phyloP scores from a whole-genome alignment of 2,888 invertebrate species.

The Enoplolaimus lenunculus region DNA sequence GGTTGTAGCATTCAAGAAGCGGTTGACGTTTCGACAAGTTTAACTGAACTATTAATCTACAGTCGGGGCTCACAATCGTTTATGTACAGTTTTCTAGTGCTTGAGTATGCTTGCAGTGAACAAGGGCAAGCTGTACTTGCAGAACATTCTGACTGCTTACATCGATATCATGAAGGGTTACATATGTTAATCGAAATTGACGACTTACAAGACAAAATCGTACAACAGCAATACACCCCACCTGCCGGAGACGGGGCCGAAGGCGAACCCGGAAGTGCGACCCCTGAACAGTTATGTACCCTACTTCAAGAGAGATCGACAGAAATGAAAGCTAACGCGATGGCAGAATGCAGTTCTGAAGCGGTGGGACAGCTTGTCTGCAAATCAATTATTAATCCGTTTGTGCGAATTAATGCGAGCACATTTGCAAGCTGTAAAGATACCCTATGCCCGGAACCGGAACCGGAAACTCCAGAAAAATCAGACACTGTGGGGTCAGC shows the following conservation, averaged over 20 bases:
- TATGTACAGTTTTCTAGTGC: conserved; percentile 9
- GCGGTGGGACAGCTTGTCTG: conserved; percentile 6
- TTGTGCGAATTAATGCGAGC: not conserved
- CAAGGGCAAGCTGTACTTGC: conserved; percentile 7
- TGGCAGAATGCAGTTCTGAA: conserved; percentile 8
- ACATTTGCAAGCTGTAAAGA: not conserved
- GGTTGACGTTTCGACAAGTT: conserved; percentile 10
- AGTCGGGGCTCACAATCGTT: not conserved
- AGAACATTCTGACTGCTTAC: conserved; percentile 1
- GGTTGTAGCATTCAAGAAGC: conserved; percentile 12
- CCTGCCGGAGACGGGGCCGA: not conserved
- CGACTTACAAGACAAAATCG: conserved; percentile 12
- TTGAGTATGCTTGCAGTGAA: conserved; percentile 1
- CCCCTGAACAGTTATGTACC: not conserved
- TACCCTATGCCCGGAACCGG: not conserved
- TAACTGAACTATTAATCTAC: conserved; percentile 10
- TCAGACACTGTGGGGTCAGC: not conserved
- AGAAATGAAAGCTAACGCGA: not conserved
- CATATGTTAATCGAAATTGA: conserved; percentile 15
- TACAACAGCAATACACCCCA: not conserved
- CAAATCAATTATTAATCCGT: conserved; percentile 16
- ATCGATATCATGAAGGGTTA: conserved; percentile 16
- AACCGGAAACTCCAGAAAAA: not conserved
- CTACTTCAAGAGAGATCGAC: not conserved
- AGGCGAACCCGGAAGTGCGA: no score